phyloP scores from a whole-genome alignment of 2,113 vertebrate genomes.

The Miniopterus natalensis region DNA sequence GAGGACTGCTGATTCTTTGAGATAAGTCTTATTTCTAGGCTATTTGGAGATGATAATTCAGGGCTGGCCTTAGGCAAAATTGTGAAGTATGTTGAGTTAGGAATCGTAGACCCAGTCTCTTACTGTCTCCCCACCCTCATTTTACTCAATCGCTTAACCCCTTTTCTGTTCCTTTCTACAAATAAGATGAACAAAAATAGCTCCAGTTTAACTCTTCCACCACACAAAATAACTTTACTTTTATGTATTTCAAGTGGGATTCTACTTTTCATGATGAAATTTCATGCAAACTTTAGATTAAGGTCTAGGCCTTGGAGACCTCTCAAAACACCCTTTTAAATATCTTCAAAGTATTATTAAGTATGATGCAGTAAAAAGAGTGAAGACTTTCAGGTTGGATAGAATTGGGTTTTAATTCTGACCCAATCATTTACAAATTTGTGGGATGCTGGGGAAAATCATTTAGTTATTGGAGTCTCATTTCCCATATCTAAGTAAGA shows the following conservation, averaged over 20 bases:
- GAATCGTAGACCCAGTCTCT: neutral
- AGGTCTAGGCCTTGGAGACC: neutral
- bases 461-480: neutral
- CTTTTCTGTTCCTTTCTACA: neutral
- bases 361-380: neutral
- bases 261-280: slow-evolving; percentile 52
- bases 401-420: neutral
- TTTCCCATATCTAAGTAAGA: slow-evolving; percentile 8
- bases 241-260: neutral
- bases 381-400: neutral
- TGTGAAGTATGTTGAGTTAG: slow-evolving; percentile 46
- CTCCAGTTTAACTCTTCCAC: slow-evolving; percentile 39
- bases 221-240: neutral
- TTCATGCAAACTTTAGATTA: neutral
- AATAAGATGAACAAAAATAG: neutral
- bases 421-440: neutral
- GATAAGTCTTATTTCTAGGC: slow-evolving; percentile 59
- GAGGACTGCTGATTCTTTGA: slow-evolving; percentile 59
- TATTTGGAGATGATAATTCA: slow-evolving; percentile 62
- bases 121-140: neutral
- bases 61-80: slow-evolving; percentile 56
- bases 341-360: neutral
- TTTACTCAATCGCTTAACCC: neutral
- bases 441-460: neutral
- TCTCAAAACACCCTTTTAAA: neutral